phyloP scores from a whole-genome alignment of 1,140 invertebrate genomes.

The Phenacoccus solenopsis region DNA sequence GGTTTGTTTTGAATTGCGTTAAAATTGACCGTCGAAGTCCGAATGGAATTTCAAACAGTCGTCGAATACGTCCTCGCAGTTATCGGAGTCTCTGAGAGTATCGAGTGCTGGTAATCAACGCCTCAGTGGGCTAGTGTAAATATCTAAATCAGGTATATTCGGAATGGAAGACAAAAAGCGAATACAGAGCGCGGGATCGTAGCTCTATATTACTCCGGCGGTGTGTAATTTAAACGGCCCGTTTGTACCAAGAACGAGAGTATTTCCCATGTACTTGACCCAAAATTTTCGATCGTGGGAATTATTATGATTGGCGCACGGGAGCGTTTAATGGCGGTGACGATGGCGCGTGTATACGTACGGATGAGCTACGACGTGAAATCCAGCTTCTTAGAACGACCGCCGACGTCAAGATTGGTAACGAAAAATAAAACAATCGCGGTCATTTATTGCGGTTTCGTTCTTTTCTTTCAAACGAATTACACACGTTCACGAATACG shows the following conservation, averaged over 20 bases:
- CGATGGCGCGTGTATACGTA: not conserved
- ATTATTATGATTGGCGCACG: conserved; percentile 3
- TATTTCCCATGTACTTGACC: conserved; percentile 11
- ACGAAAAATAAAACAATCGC: conserved; percentile 2
- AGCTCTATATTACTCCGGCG: too few relatives aligned
- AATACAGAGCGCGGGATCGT: too few relatives aligned
- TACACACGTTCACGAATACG: not conserved
- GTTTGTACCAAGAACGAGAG: not conserved
- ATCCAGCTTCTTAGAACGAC: not conserved
- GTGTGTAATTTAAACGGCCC: not conserved
- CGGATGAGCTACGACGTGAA: too few relatives aligned
- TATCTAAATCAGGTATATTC: too few relatives aligned
- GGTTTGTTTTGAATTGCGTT: too few relatives aligned
- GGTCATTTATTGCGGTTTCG: not conserved
- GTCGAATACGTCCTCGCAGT: too few relatives aligned
- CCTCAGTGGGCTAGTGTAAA: too few relatives aligned
- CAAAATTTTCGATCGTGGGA: conserved; percentile 13
- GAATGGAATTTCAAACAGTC: too few relatives aligned
- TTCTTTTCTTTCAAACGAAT: not conserved
- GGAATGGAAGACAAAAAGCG: too few relatives aligned
- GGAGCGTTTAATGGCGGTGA: conserved; percentile 5
- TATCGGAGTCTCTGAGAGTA: too few relatives aligned
- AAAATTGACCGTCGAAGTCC: too few relatives aligned
- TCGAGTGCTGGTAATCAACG: too few relatives aligned
- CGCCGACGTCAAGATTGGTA: not conserved